Conservation (phyloP, 2,888 invertebrate genomes). For the Drosophila setosimentum region DNA sequence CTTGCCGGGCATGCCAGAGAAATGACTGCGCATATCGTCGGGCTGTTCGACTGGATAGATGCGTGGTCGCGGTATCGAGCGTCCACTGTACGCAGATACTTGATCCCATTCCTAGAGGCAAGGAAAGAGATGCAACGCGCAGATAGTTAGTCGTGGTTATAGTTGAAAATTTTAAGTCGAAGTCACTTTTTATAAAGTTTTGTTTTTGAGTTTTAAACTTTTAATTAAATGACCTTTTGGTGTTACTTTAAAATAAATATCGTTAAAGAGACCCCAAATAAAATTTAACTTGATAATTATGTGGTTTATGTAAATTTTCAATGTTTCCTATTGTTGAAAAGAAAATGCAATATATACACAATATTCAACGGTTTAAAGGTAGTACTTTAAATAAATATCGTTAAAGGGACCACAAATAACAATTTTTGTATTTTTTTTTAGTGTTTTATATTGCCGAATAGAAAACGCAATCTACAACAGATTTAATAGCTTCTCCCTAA, state of each 20-base stretch:
- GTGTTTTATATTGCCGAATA: not conserved
- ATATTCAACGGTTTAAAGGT: not conserved
- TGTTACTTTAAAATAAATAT: not conserved
- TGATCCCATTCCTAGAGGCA: constrained; percentile 91
- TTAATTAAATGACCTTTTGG: not conserved
- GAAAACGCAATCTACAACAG: not conserved
- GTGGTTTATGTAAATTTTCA: not conserved
- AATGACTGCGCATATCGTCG: constrained; percentile 92
- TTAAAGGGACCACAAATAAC: not conserved
- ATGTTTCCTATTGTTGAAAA: not conserved
- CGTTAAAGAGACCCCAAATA: not conserved
- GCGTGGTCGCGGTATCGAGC: constrained; percentile 94
- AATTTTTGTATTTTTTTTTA: not conserved
- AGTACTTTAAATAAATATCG: not conserved
- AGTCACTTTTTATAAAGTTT: not conserved
- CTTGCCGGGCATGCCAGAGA: constrained; percentile 89
- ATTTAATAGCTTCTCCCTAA: not conserved
- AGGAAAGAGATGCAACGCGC: not conserved
- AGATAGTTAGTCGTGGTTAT: not conserved
- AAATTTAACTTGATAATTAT: not conserved
- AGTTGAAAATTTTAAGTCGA: not conserved
- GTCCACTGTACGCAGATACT: constrained; percentile 95
- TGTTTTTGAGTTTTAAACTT: not conserved
- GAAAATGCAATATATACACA: not conserved
- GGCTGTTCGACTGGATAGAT: constrained; percentile 91